Conservation (phyloP, 2,113 vertebrate species). For the Tyto alba region DNA sequence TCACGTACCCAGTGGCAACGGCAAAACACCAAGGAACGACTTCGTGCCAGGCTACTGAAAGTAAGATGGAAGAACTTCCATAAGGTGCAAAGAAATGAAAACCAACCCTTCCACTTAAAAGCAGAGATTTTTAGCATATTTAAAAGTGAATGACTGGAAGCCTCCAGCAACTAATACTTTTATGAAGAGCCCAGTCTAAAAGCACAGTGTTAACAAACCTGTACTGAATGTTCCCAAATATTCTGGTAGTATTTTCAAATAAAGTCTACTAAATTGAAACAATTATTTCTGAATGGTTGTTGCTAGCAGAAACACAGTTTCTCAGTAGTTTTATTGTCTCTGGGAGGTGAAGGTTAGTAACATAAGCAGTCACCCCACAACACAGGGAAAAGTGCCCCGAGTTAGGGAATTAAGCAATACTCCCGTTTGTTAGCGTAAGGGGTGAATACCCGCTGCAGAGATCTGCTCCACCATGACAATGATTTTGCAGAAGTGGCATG, state of each 20-base stretch:
- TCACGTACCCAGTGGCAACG: background rate
- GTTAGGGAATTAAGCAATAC: background rate
- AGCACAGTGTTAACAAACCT: background rate
- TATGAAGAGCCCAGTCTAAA: background rate
- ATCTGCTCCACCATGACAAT: background rate
- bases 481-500: background rate
- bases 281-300: background rate
- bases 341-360: background rate
- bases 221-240: background rate
- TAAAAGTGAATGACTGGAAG: background rate
- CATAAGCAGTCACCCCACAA: background rate
- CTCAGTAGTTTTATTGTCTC: background rate
- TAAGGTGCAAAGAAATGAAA: background rate
- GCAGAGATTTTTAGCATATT: background rate
- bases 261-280: background rate
- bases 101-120: background rate
- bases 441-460: background rate
- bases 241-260: conserved; percentile 22
- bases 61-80: background rate
- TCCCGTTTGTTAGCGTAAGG: background rate
- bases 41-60: background rate
- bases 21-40: background rate
- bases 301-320: background rate
- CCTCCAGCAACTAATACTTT: background rate
- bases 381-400: background rate